Evolutionary conservation across 2,888 invertebrate species (phyloP).

Genomic region (Shargacucullia verbasci): DNA sequence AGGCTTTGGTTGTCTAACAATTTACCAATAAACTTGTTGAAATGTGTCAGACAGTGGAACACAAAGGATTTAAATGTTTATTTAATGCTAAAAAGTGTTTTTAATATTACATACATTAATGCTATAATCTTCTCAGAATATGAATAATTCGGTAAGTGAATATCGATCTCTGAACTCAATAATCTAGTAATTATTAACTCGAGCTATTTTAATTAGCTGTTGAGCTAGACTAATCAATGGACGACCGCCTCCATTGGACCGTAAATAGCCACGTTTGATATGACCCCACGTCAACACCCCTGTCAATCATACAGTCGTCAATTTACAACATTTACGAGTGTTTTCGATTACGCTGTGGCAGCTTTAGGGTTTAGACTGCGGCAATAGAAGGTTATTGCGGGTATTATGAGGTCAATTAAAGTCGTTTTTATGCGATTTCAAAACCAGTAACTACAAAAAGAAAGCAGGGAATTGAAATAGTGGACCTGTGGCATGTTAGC

Average conservation of each 20-base stretch:
- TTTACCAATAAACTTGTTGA: slow-evolving; percentile 27
- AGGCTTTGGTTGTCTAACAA: slow-evolving; percentile 37
- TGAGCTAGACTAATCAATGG: too few species aligned
- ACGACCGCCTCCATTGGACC: slow-evolving; percentile 39
- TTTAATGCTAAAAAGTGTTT: background rate
- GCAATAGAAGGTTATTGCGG: slow-evolving; percentile 26
- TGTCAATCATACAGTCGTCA: slow-evolving; percentile 53
- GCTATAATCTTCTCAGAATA: too few species aligned
- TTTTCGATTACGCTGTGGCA: slow-evolving; percentile 43
- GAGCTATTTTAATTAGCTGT: slow-evolving; percentile 11
- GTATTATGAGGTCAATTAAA: slow-evolving; percentile 6
- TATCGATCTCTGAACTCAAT: too few species aligned
- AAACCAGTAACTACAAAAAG: too few species aligned
- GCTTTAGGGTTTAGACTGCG: slow-evolving; percentile 19
- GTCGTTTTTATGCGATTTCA: background rate
- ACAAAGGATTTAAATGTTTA: slow-evolving; percentile 1
- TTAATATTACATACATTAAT: background rate
- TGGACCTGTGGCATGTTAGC: too few species aligned
- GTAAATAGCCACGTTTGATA: slow-evolving; percentile 11
- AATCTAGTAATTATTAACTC: too few species aligned
- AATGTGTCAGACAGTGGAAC: slow-evolving; percentile 22
- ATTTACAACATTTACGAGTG: slow-evolving; percentile 43
- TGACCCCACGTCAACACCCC: slow-evolving; percentile 45
- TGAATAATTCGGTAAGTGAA: too few species aligned
- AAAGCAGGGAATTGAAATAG: too few species aligned